A percentile compares a stretch with the other conserved stretches of the same genome.
Conservation (phyloP, 1,140 invertebrate species). For the Choristoneura fumiferana region DNA sequence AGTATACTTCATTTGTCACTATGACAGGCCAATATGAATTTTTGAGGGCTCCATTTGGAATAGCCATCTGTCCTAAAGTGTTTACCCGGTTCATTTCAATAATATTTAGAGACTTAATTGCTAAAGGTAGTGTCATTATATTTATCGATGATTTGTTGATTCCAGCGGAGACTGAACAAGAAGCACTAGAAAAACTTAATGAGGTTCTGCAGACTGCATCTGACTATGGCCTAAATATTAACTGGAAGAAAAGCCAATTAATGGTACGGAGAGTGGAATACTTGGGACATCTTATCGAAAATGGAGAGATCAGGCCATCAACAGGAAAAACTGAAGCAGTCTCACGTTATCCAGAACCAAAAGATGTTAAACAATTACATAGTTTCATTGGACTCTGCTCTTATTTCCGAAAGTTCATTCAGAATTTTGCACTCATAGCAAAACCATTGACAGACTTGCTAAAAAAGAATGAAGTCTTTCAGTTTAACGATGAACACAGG, state of each 20-base stretch:
- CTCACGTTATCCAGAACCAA: slow-evolving; percentile 31
- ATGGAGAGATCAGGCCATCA: slow-evolving; percentile 20
- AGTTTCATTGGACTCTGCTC: slow-evolving; percentile 45
- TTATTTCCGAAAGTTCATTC: slow-evolving; percentile 45
- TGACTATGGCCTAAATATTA: slow-evolving; percentile 48
- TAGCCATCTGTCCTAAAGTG: slow-evolving; percentile 25
- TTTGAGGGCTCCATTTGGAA: slow-evolving; percentile 25
- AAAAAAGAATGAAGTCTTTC: slow-evolving; percentile 27
- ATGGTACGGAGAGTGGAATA: slow-evolving; percentile 26
- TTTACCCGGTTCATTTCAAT: slow-evolving; percentile 25
- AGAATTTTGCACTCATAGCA: slow-evolving; percentile 30
- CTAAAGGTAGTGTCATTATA: slow-evolving; percentile 19
- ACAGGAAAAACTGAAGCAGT: slow-evolving; percentile 39
- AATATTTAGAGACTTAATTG: slow-evolving; percentile 26
- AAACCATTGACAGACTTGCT: slow-evolving; percentile 27
- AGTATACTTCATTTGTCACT: slow-evolving; percentile 33
- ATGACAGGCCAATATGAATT: slow-evolving; percentile 27
- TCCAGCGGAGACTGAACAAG: slow-evolving; percentile 22
- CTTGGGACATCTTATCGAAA: slow-evolving; percentile 24
- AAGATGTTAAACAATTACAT: slow-evolving; percentile 35
- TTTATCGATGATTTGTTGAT: slow-evolving; percentile 28
- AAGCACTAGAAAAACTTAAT: slow-evolving; percentile 29
- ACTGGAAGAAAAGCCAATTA: slow-evolving; percentile 55
- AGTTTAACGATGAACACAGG: slow-evolving; percentile 26
- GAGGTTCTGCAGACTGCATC: slow-evolving; percentile 35